Evolutionary conservation across 2,113 vertebrate genomes (phyloP).

Genomic region (Seriola dumerili): DNA sequence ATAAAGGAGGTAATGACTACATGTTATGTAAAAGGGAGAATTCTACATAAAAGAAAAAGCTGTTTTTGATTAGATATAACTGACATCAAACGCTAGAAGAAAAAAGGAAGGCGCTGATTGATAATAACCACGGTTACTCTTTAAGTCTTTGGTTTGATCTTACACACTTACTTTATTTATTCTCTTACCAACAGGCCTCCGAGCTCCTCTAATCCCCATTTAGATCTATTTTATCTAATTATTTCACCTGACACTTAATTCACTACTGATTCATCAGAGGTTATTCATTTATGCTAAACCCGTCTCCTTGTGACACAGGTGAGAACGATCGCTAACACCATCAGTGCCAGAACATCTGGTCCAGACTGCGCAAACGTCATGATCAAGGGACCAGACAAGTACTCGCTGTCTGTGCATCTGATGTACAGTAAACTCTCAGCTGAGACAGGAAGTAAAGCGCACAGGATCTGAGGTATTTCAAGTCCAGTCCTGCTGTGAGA

Average conservation of each 20-base stretch:
- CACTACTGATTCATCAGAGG: constrained; percentile 17
- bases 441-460: neutral
- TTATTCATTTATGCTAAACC: constrained; percentile 24
- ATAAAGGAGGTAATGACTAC: neutral
- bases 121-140: too few relatives aligned
- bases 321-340: constrained; percentile 18
- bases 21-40: neutral
- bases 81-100: neutral
- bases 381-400: neutral
- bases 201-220: neutral
- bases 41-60: neutral
- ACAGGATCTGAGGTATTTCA: neutral
- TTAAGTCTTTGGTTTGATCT: neutral
- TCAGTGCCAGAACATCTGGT: constrained; percentile 7
- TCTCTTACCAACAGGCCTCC: neutral
- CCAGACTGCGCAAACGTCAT: neutral
- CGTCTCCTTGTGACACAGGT: neutral
- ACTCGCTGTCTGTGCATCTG: neutral
- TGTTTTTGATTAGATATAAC: neutral
- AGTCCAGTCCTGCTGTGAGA: neutral
- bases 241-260: constrained; percentile 1
- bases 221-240: neutral
- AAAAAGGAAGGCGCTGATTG: too few relatives aligned
- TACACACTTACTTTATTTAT: constrained; percentile 2
- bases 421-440: neutral